phyloP scores from a whole-genome alignment of 2,888 invertebrate genomes.

The Steinernema hermaphroditum region DNA sequence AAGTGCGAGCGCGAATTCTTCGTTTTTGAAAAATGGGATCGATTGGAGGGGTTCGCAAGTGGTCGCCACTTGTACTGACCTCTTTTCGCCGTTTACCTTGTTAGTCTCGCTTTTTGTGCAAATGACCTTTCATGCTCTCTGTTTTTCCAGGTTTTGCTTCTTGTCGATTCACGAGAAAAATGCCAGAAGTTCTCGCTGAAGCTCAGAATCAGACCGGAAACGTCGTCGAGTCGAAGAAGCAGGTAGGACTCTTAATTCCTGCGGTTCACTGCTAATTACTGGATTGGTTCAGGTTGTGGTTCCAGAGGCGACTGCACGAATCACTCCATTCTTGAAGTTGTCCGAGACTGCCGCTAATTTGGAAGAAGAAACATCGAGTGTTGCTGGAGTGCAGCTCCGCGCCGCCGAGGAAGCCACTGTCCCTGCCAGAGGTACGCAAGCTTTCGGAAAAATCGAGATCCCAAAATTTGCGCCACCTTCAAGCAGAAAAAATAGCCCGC shows the following conservation, averaged over 20 bases:
- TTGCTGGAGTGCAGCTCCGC: conserved; percentile 64
- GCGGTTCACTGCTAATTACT: not conserved
- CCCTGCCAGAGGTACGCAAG: conserved; percentile 75
- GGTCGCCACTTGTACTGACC: too few species aligned
- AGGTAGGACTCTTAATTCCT: not conserved
- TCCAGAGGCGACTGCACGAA: not conserved
- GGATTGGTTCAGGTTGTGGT: not conserved
- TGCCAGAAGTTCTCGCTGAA: not conserved
- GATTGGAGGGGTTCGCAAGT: too few species aligned
- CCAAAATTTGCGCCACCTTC: too few species aligned
- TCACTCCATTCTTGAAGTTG: not conserved
- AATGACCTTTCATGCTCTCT: too few species aligned
- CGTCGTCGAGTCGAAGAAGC: not conserved
- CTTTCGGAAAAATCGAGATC: not conserved
- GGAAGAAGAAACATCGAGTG: conserved; percentile 2
- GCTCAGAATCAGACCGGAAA: not conserved
- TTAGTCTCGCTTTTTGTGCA: too few species aligned
- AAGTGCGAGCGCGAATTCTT: too few species aligned
- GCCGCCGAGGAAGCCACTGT: conserved; percentile 86
- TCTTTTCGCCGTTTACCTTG: too few species aligned
- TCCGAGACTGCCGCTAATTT: not conserved
- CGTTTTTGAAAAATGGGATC: too few species aligned
- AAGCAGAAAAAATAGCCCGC: too few species aligned
- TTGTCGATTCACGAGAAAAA: not conserved
- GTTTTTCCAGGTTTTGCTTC: too few species aligned